These are phyloP conservation scores for Tapirus indicus DNA, from an alignment of 2,797 vertebrate genomes.

Conservation along the genomic window DNA sequence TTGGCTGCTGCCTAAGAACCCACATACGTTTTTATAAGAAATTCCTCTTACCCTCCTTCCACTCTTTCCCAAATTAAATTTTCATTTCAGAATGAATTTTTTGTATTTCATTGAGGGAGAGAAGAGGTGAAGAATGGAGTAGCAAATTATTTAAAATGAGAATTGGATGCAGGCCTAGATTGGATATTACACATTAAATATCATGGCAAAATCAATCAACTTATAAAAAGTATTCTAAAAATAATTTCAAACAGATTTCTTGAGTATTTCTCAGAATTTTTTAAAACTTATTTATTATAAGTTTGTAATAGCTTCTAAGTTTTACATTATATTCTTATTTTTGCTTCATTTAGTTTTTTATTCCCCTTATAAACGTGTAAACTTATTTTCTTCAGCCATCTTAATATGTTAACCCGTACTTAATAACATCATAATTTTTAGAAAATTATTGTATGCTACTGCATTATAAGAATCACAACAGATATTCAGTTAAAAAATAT, in stretches of 20 bases:
- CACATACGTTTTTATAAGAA: not conserved
- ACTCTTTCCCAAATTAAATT: not conserved
- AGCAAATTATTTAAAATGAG: not conserved
- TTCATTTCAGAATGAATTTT: not conserved
- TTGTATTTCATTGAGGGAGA: not conserved
- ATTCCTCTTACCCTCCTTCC: not conserved
- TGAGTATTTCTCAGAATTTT: not conserved
- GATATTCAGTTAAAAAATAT: not conserved
- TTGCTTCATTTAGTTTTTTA: conserved; percentile 44
- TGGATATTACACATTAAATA: not conserved
- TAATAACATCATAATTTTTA: not conserved
- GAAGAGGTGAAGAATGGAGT: not conserved
- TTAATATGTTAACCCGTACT: not conserved
- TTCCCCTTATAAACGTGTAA: not conserved
- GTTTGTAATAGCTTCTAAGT: not conserved
- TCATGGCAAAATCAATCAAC: not conserved
- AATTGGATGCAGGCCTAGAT: not conserved
- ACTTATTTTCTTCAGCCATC: not conserved
- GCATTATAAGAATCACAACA: not conserved
- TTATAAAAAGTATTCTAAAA: not conserved
- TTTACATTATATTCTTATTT: not conserved
- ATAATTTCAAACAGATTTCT: not conserved
- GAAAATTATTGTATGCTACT: not conserved
- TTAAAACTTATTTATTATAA: not conserved
- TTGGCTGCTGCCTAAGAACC: not conserved